Evolutionary conservation across 2,888 invertebrate species (phyloP).

Genomic region (Ptilodon capucinus): DNA sequence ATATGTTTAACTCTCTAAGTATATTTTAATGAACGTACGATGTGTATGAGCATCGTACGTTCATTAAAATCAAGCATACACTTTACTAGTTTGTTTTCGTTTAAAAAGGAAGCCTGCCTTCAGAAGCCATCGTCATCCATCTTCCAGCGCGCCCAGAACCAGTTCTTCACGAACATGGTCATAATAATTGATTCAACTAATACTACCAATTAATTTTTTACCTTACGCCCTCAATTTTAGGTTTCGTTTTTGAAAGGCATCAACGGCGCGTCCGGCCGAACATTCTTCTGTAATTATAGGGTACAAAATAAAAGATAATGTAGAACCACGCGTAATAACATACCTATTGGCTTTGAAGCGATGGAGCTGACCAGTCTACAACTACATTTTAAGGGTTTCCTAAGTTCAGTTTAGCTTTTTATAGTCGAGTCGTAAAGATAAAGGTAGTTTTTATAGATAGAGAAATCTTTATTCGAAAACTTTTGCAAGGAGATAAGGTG

Average conservation of each 20-base stretch:
- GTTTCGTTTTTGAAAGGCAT: slow-evolving; percentile 38
- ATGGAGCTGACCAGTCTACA: neutral
- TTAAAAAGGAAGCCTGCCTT: slow-evolving; percentile 24
- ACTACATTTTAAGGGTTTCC: neutral
- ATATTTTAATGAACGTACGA: neutral
- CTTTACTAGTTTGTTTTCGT: slow-evolving; percentile 30
- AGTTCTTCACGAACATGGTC: slow-evolving; percentile 44
- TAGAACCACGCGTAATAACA: slow-evolving; percentile 49
- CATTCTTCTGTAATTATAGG: slow-evolving; percentile 62
- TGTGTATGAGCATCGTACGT: too few relatives aligned
- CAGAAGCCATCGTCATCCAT: slow-evolving; percentile 37
- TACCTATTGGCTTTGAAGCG: slow-evolving; percentile 37
- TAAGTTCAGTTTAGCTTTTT: neutral
- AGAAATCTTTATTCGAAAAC: too few relatives aligned
- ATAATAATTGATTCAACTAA: slow-evolving; percentile 62
- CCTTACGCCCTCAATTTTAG: slow-evolving; percentile 41
- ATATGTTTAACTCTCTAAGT: too few relatives aligned
- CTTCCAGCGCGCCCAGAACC: slow-evolving; percentile 38
- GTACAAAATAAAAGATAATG: slow-evolving; percentile 59
- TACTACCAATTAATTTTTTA: slow-evolving; percentile 51
- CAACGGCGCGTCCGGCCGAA: slow-evolving; percentile 33
- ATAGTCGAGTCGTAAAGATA: neutral
- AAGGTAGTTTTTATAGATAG: neutral
- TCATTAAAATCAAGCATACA: too few relatives aligned
- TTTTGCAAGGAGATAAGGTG: too few relatives aligned